These are phyloP conservation scores for Palaemon carinicauda DNA, from an alignment of 1,140 invertebrate genomes.

Conservation along the genomic window DNA sequence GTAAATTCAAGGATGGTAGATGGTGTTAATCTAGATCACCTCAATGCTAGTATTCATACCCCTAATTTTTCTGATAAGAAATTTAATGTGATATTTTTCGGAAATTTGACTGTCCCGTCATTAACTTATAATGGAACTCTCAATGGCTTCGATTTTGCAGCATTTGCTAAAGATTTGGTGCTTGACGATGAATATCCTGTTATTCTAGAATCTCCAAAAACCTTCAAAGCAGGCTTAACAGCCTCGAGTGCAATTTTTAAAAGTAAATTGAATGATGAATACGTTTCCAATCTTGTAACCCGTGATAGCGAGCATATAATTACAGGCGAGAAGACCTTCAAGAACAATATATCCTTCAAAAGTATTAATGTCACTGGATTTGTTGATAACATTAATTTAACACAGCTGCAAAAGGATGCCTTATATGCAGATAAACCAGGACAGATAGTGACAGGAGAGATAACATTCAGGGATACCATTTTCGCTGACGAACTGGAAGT, in stretches of 20 bases:
- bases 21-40: background rate
- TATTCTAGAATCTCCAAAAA: background rate
- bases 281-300: background rate
- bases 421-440: background rate
- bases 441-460: background rate
- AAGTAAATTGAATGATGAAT: background rate
- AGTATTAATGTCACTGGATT: background rate
- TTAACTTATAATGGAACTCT: background rate
- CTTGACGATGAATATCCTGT: background rate
- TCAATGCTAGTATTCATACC: background rate
- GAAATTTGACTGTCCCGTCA: background rate
- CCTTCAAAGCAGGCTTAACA: background rate
- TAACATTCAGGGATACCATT: background rate
- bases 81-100: slow-evolving; percentile 12
- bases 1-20: slow-evolving; percentile 2
- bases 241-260: background rate
- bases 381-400: background rate
- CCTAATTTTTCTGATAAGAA: background rate
- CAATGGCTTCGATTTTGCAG: background rate
- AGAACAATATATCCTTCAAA: background rate
- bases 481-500: background rate
- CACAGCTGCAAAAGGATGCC: background rate
- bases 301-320: background rate
- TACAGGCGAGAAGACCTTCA: slow-evolving; percentile 9
- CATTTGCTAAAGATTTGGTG: background rate